These are phyloP conservation scores for Tragelaphus buxtoni DNA, from an alignment of 2,113 vertebrate genomes.

Conservation along the genomic window DNA sequence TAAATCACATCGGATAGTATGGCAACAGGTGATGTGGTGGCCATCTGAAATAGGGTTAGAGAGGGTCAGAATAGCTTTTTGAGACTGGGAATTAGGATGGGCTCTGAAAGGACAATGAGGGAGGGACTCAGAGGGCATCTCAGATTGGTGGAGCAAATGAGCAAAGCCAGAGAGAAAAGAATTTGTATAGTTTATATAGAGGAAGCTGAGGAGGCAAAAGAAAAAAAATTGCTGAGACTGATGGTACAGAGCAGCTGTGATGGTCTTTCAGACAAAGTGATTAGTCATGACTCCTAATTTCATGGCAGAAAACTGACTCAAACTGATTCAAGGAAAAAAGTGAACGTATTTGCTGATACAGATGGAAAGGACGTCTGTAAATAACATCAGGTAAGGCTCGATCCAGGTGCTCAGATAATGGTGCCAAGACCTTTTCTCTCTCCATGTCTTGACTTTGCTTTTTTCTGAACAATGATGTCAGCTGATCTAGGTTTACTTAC, in stretches of 20 bases:
- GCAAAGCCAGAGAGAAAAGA: neutral
- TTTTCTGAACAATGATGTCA: neutral
- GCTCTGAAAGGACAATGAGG: neutral
- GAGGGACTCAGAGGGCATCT: neutral
- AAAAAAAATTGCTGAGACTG: neutral
- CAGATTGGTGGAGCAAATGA: neutral
- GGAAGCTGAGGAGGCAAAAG: neutral
- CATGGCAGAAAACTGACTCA: neutral
- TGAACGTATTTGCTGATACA: neutral
- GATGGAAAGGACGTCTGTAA: neutral
- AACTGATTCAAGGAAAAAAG: neutral
- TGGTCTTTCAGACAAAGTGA: neutral
- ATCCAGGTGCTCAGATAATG: neutral
- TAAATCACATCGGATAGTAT: fast-evolving
- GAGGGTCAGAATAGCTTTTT: too few species aligned
- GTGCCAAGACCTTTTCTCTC: neutral
- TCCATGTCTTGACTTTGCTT: neutral
- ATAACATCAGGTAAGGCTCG: neutral
- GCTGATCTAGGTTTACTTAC: neutral
- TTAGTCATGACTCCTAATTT: neutral
- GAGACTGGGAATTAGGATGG: neutral
- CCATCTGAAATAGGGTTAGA: neutral
- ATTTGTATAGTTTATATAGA: neutral
- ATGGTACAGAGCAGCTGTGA: neutral
- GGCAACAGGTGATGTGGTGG: fast-evolving